Conservation (phyloP, 1,140 invertebrate genomes). For the Drosophila sproati region DNA sequence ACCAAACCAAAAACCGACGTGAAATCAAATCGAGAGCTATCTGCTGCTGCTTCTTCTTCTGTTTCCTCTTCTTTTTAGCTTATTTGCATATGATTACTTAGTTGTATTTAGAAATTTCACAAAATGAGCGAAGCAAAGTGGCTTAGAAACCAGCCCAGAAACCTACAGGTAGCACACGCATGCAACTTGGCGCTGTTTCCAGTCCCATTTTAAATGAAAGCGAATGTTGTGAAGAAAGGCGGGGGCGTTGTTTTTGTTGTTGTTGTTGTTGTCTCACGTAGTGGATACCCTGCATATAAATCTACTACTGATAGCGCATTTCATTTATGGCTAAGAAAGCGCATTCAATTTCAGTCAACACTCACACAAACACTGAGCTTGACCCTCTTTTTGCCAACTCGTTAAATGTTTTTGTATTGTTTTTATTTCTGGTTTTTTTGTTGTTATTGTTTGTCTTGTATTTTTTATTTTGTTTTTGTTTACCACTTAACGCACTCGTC, state of each 20-base stretch:
- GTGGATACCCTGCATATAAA: conserved; percentile 55
- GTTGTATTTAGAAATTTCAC: conserved; percentile 59
- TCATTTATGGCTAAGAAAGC: conserved; percentile 55
- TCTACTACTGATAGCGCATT: conserved; percentile 34
- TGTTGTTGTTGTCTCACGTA: conserved; percentile 34
- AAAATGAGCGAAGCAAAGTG: conserved; percentile 38
- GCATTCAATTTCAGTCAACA: conserved; percentile 40
- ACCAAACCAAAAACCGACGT: conserved; percentile 16
- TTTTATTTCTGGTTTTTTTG: conserved; percentile 18
- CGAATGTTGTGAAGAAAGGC: conserved; percentile 60
- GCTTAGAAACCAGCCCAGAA: conserved; percentile 23
- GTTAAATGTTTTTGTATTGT: conserved; percentile 43
- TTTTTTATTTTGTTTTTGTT: conserved; percentile 23
- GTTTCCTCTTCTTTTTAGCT: conserved; percentile 34
- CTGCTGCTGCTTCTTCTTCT: conserved; percentile 10
- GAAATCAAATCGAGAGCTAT: conserved; percentile 37
- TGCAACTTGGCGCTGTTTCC: conserved; percentile 23
- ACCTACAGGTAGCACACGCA: conserved; percentile 27
- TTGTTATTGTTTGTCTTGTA: conserved; percentile 4
- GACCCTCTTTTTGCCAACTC: conserved; percentile 51
- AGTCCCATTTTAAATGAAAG: conserved; percentile 58
- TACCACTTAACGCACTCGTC: conserved; percentile 43
- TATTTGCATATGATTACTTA: conserved; percentile 76
- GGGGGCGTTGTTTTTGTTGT: conserved; percentile 50
- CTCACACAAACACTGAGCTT: conserved; percentile 34